Base-by-base conservation (phyloP, 2,888 invertebrate species). In the Schrankia costaestrigalis region DNA sequence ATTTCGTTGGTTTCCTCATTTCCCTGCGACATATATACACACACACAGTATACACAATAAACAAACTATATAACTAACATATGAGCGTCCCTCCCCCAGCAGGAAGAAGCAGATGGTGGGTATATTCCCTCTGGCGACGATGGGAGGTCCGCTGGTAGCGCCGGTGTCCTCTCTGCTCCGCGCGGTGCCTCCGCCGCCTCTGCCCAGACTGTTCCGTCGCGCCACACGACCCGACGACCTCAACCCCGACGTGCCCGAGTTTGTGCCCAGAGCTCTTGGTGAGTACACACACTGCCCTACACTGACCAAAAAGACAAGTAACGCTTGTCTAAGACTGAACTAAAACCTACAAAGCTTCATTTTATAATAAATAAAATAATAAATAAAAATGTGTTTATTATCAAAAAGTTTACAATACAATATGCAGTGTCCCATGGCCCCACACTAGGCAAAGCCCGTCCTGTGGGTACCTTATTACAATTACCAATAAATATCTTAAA, bases 161-260 rank as follows among this genome's bases (percentile, higher is more conserved):
- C 90, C 92, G 7, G 88, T 87, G 4, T 90, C 92, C 2, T 90
- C 89, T 45, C 79, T 93, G 24, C 79, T 93, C 41, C 71, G 90
- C 8, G 89, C 92, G 35, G 92, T 94, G 49, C 94, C 94, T 1
- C 91, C 92, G 9, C 93, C 93, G 14, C 94, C 94, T 8, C 64
- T 93, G 61, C 93, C 93, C 17, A 25, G 86, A 32, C 84, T 86
- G 82, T 85, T 86, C 64, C 79, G 85, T 76, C 34, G 57, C 56
- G 38, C 9, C 35, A 35, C 5, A 44, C 65, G 32, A 59, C 71
- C 62, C 50, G 93, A 94, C 33, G 90, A 89, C 56, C 88, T 96
- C 36, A 95, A 96, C 82, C 95, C 95, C 2, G 93, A 95, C 71
- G 96, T 96, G 30, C 94, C 95, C 0, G 96, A 95, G 79, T 96